phyloP scores from a whole-genome alignment of 2,113 vertebrate genomes.

The Hydrochoerus hydrochaeris region DNA sequence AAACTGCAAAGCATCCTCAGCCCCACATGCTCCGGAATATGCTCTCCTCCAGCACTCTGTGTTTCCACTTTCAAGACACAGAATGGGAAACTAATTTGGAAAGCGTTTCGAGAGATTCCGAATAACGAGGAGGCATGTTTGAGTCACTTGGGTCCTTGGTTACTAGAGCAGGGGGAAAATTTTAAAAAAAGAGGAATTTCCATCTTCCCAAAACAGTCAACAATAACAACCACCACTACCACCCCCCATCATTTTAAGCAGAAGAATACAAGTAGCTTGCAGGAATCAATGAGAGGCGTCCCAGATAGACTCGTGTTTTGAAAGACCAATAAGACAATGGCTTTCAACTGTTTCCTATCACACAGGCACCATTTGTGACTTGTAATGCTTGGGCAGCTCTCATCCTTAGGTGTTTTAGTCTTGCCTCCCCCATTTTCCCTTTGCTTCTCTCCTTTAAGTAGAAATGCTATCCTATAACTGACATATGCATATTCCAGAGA shows the following conservation, averaged over 20 bases:
- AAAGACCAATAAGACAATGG: not conserved
- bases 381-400: not conserved
- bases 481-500: not conserved
- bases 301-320: not conserved
- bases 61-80: conserved; percentile 65
- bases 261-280: not conserved
- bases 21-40: not conserved
- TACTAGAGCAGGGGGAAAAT: not conserved
- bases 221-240: not conserved
- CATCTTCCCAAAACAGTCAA: conserved; percentile 46
- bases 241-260: too few species aligned
- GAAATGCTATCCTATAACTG: not conserved
- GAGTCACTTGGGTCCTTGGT: conserved; percentile 66
- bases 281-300: not conserved
- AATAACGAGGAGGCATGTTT: conserved; percentile 49
- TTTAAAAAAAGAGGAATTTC: not conserved
- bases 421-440: not conserved
- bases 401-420: not conserved
- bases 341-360: not conserved
- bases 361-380: not conserved
- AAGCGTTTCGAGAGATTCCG: conserved; percentile 59
- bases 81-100: conserved; percentile 69
- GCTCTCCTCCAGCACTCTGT: not conserved
- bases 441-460: not conserved
- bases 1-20: conserved; percentile 30